These are phyloP conservation scores for Phyllotis vaccarum DNA, from an alignment of 2,797 vertebrate species.

Conservation along the genomic window DNA sequence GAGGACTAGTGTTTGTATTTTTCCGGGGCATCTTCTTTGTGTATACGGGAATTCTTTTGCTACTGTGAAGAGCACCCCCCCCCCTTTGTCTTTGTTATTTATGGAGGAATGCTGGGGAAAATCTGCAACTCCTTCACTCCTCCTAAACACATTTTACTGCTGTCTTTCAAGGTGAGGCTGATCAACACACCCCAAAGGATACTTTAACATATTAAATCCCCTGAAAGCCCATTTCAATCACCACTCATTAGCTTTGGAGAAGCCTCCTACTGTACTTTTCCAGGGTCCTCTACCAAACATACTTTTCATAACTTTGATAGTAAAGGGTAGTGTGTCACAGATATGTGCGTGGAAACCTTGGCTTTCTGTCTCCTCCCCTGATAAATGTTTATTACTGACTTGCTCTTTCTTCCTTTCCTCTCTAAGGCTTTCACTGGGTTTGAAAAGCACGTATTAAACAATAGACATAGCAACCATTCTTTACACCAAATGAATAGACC, in stretches of 20 bases:
- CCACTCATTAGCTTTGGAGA: slow-evolving; percentile 58
- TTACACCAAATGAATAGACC: slow-evolving; percentile 48
- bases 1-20: slow-evolving; percentile 55
- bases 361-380: slow-evolving; percentile 38
- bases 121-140: slow-evolving; percentile 20
- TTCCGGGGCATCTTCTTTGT: slow-evolving; percentile 46
- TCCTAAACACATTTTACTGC: slow-evolving; percentile 27
- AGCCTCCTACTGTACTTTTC: slow-evolving; percentile 44
- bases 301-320: slow-evolving; percentile 53
- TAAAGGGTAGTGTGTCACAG: slow-evolving; percentile 51
- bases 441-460: slow-evolving; percentile 58
- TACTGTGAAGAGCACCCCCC: slow-evolving; percentile 36
- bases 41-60: slow-evolving; percentile 61
- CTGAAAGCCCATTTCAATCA: slow-evolving; percentile 80
- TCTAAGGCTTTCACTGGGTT: slow-evolving; percentile 3
- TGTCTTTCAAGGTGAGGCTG: slow-evolving; percentile 51
- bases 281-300: neutral
- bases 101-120: slow-evolving; percentile 43
- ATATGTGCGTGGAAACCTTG: neutral
- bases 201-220: slow-evolving; percentile 71
- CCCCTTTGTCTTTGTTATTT: slow-evolving; percentile 60
- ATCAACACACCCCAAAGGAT: slow-evolving; percentile 64
- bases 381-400: slow-evolving; percentile 57
- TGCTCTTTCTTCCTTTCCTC: slow-evolving; percentile 53
- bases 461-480: slow-evolving; percentile 49